Conservation (phyloP, 1,140 invertebrate genomes). For the Cydia strobilella region DNA sequence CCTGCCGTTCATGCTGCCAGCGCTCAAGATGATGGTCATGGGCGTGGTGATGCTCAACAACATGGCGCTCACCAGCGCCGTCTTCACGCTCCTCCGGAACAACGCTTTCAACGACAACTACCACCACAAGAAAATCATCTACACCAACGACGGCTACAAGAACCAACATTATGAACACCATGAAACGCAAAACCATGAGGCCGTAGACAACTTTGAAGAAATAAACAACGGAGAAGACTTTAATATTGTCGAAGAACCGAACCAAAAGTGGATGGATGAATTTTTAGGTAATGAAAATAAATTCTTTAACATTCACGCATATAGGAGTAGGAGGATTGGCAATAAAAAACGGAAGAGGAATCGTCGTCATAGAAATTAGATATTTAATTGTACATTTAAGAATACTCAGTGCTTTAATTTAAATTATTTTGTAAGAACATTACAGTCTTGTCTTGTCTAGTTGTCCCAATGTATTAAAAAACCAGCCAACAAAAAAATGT, state of each 20-base stretch:
- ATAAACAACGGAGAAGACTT: slow-evolving; percentile 6
- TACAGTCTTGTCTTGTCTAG: neutral
- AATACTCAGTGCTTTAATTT: neutral
- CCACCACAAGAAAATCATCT: slow-evolving; percentile 69
- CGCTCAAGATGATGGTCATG: slow-evolving; percentile 73
- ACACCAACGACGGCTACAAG: slow-evolving; percentile 72
- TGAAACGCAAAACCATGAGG: slow-evolving; percentile 21
- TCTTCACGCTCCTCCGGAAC: slow-evolving; percentile 75
- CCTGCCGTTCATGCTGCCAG: slow-evolving; percentile 75
- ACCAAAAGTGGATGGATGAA: slow-evolving; percentile 17
- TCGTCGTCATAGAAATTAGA: neutral
- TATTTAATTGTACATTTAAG: neutral
- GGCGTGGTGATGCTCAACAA: slow-evolving; percentile 71
- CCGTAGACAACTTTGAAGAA: neutral
- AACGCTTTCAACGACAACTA: slow-evolving; percentile 75
- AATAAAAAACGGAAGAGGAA: slow-evolving; percentile 9
- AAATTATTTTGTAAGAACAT: neutral
- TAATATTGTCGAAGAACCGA: slow-evolving; percentile 16
- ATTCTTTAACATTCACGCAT: slow-evolving; percentile 21
- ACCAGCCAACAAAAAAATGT: neutral
- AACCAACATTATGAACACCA: slow-evolving; percentile 47
- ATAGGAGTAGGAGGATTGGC: neutral
- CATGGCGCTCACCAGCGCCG: slow-evolving; percentile 72
- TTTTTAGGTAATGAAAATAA: slow-evolving; percentile 1
- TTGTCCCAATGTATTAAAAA: neutral